These are phyloP conservation scores for Salticus scenicus DNA, from an alignment of 2,888 invertebrate species.

Conservation along the genomic window DNA sequence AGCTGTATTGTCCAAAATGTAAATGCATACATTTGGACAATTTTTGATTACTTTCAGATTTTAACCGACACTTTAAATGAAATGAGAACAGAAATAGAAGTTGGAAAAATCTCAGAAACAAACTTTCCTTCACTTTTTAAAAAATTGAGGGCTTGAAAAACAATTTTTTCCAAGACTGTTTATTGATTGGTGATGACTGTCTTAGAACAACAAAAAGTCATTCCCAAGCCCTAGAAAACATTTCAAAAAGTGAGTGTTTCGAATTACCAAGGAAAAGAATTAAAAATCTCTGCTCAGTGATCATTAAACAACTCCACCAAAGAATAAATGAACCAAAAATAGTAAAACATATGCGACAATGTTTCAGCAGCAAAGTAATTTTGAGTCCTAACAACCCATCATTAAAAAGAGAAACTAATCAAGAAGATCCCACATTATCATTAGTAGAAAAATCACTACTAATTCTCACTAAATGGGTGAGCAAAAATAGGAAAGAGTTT, in stretches of 20 bases:
- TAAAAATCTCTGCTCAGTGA: neutral
- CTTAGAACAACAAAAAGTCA: conserved; percentile 7
- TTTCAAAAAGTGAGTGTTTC: neutral
- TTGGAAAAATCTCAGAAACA: neutral
- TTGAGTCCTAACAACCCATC: neutral
- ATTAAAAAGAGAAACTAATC: neutral
- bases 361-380: conserved; percentile 10
- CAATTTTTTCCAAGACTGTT: neutral
- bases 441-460: neutral
- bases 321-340: neutral
- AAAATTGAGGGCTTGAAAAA: neutral
- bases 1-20: neutral
- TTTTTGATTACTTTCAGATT: neutral
- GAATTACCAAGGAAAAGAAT: neutral
- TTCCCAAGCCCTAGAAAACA: neutral
- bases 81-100: neutral
- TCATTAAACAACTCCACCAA: neutral
- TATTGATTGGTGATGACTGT: conserved; percentile 12
- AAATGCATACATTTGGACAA: conserved; percentile 1
- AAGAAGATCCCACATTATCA: neutral
- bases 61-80: neutral
- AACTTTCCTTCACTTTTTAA: conserved; percentile 1
- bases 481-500: too few relatives aligned
- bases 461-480: neutral
- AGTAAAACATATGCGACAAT: neutral